phyloP scores from a whole-genome alignment of 2,888 invertebrate species.

The Drosophila nr. perissopoda region DNA sequence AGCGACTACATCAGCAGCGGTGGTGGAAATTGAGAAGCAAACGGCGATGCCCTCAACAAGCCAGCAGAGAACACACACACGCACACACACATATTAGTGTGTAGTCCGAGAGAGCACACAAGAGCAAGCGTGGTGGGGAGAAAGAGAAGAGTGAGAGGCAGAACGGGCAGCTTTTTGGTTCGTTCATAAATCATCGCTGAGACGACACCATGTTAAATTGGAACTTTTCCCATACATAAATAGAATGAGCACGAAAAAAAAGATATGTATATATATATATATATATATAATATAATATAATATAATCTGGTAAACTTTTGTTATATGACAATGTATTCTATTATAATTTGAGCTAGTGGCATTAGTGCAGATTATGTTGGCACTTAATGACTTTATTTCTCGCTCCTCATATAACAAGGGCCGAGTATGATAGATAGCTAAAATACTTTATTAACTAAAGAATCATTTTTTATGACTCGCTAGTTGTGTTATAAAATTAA shows the following conservation, averaged over 20 bases:
- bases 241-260: constrained; percentile 58
- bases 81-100: constrained; percentile 32
- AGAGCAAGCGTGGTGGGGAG: background rate
- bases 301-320: constrained; percentile 3
- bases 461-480: background rate
- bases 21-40: constrained; percentile 68
- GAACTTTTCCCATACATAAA: constrained; percentile 81
- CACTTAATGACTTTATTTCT: constrained; percentile 4
- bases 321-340: constrained; percentile 9
- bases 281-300: constrained; percentile 8
- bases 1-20: constrained; percentile 21
- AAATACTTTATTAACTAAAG: background rate
- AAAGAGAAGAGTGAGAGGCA: constrained; percentile 22
- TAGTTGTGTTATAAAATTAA: no score
- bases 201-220: constrained; percentile 82
- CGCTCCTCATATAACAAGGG: background rate
- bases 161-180: constrained; percentile 62
- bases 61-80: constrained; percentile 44
- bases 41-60: constrained; percentile 57
- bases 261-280: constrained; percentile 17
- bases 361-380: constrained; percentile 12
- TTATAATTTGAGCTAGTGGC: constrained; percentile 12
- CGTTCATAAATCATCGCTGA: constrained; percentile 78
- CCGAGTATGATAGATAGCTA: no score
- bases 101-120: constrained; percentile 10